These are phyloP conservation scores for Zelostemma sp. DNA, from an alignment of 1,140 invertebrate species.

Conservation along the genomic window DNA sequence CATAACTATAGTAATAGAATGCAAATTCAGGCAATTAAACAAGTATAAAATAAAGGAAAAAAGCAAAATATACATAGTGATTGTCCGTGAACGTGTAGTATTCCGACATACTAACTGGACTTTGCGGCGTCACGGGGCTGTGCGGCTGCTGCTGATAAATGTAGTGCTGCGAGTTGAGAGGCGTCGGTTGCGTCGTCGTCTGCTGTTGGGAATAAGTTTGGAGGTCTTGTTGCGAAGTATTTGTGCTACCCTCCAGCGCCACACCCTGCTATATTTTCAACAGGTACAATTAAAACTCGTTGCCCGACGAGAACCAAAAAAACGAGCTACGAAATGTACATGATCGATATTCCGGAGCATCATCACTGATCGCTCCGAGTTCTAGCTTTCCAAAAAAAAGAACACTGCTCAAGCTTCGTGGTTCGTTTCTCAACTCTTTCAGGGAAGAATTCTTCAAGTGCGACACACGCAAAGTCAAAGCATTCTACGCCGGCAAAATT, in stretches of 20 bases:
- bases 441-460: constrained; percentile 11
- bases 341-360: constrained; percentile 8
- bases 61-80: constrained; percentile 39
- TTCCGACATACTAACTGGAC: constrained; percentile 63
- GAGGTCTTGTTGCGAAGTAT: constrained; percentile 67
- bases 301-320: neutral
- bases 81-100: constrained; percentile 36
- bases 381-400: too few relatives aligned
- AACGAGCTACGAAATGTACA: neutral
- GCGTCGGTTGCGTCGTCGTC: constrained; percentile 70
- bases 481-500: too few relatives aligned
- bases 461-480: constrained; percentile 16
- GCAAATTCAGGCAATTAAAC: too few relatives aligned
- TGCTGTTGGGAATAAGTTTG: constrained; percentile 63
- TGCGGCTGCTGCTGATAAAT: constrained; percentile 67
- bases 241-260: constrained; percentile 74
- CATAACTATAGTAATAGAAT: too few relatives aligned
- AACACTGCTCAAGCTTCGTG: constrained; percentile 19
- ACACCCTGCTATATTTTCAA: constrained; percentile 70
- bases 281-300: constrained; percentile 33
- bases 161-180: constrained; percentile 63
- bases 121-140: constrained; percentile 64
- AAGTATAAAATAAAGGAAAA: neutral
- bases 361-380: constrained; percentile 24
- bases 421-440: constrained; percentile 17